Conservation (phyloP, 2,113 vertebrate genomes). For the Atrichornis clamosus region DNA sequence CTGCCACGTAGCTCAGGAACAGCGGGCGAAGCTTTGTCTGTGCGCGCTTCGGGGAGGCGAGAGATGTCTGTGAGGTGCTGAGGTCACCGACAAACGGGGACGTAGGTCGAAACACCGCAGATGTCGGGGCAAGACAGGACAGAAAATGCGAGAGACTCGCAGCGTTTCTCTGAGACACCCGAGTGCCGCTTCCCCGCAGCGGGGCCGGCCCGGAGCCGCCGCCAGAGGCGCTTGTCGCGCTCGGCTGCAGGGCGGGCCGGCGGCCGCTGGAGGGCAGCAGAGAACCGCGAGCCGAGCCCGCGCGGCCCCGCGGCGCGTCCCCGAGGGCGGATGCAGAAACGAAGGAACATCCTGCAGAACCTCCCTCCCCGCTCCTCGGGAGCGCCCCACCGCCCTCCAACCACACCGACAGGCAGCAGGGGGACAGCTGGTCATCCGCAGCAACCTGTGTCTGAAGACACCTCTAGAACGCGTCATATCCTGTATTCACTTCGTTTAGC, state of each 20-base stretch:
- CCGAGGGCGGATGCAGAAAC: neutral
- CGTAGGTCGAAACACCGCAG: fast-evolving
- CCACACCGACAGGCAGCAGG: neutral
- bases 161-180: fast-evolving
- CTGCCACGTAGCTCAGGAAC: neutral
- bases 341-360: too few species aligned
- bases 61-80: neutral
- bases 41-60: neutral
- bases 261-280: constrained; percentile 34
- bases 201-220: fast-evolving
- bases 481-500: neutral
- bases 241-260: neutral
- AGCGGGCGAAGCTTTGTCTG: neutral
- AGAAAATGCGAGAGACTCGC: too few species aligned
- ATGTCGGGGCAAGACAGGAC: neutral
- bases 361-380: neutral
- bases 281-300: neutral
- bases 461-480: neutral
- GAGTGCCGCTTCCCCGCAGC: fast-evolving
- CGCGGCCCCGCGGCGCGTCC: fast-evolving
- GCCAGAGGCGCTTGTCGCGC: fast-evolving
- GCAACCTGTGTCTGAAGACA: neutral
- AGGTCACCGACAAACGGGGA: neutral
- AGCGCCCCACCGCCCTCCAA: too few species aligned
- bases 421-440: neutral